Conservation (phyloP, 2,888 invertebrate species). For the Athalia circularis region DNA sequence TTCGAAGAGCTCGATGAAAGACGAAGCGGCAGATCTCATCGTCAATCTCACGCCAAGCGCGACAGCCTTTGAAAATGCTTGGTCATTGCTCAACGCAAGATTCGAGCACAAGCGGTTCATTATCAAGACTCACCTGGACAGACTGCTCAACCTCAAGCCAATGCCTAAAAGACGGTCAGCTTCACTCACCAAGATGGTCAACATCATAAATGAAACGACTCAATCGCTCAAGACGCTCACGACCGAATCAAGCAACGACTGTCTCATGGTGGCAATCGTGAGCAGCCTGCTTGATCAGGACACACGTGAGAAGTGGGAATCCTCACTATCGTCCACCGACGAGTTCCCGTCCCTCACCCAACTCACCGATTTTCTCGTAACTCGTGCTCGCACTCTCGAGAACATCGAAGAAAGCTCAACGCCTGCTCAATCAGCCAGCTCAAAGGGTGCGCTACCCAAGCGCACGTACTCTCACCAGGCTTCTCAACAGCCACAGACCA, state of each 20-base stretch:
- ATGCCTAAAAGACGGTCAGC: not conserved
- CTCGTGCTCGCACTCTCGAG: conserved; percentile 11
- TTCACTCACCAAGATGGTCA: not conserved
- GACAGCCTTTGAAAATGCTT: not conserved
- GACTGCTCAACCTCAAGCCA: conserved; percentile 5
- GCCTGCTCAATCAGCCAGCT: not conserved
- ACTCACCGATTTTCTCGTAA: conserved; percentile 16
- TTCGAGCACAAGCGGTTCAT: conserved; percentile 3
- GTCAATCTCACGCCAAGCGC: conserved; percentile 6
- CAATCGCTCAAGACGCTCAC: conserved; percentile 7
- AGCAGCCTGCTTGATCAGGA: not conserved
- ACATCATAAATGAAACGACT: conserved; percentile 6
- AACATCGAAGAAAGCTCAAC: not conserved
- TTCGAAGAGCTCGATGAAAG: not conserved
- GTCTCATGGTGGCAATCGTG: conserved; percentile 6
- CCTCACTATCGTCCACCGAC: not conserved
- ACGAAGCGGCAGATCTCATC: not conserved
- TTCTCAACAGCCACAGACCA: not conserved
- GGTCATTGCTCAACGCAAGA: not conserved
- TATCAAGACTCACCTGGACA: conserved; percentile 10
- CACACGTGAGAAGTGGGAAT: conserved; percentile 2
- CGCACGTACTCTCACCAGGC: not conserved
- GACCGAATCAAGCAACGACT: not conserved
- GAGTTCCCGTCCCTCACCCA: not conserved
- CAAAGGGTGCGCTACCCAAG: not conserved